Percentiles rank a stretch among this genome's conserved stretches.
Evolutionary conservation across 2,113 vertebrate species (phyloP).

Genomic region (Ochotona curzoniae): DNA sequence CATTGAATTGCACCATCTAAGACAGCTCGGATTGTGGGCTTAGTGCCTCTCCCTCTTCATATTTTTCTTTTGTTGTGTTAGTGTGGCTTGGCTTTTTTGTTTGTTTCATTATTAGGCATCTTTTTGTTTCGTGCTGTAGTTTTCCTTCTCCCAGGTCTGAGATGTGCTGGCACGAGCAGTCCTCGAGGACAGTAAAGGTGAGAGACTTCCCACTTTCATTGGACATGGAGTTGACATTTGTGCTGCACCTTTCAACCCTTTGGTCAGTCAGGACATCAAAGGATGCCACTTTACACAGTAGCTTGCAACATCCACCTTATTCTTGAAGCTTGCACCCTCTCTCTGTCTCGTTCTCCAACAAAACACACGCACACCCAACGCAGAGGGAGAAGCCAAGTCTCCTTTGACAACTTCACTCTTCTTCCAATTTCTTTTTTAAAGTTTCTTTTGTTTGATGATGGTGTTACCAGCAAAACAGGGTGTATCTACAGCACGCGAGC

Average conservation of each 20-base stretch:
- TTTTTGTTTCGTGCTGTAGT: neutral
- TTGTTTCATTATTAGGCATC: neutral
- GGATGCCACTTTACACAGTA: neutral
- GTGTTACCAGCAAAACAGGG: neutral
- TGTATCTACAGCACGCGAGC: neutral
- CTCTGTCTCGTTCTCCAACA: too few relatives aligned
- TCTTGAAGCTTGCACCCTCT: too few relatives aligned
- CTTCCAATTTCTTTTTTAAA: neutral
- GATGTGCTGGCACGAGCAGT: neutral
- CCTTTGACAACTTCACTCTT: neutral
- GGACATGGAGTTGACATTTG: neutral
- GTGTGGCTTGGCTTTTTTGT: neutral
- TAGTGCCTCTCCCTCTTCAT: neutral
- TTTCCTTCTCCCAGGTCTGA: neutral
- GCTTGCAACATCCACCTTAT: neutral
- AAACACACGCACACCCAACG: neutral
- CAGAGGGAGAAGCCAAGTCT: neutral
- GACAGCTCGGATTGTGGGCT: neutral
- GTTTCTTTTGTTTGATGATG: neutral
- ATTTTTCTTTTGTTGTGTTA: neutral
- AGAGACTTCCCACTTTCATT: neutral
- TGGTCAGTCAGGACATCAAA: slow-evolving; percentile 30
- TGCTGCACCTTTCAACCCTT: neutral
- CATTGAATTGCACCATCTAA: neutral
- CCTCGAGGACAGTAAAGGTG: neutral